A percentile compares a stretch with the other conserved stretches of the same genome.
Evolutionary conservation across 2,888 invertebrate species (phyloP).

Genomic region (Eutolmus rufibarbis): DNA sequence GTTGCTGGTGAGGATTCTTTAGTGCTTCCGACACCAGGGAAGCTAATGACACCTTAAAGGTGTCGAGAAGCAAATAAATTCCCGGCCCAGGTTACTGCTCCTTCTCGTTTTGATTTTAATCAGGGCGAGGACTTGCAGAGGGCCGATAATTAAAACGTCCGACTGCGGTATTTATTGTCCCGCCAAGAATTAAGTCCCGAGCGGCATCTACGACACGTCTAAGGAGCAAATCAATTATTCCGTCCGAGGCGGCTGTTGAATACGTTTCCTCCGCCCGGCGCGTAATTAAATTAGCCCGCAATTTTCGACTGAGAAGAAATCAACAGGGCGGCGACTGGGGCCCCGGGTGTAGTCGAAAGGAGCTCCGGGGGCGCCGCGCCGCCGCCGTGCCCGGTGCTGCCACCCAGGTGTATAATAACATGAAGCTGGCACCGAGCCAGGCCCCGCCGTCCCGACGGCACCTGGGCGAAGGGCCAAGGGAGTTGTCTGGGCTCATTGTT

Average conservation of each 20-base stretch:
- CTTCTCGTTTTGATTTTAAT: not conserved
- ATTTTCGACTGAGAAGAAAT: slow-evolving; percentile 24
- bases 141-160: not conserved
- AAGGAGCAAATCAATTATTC: slow-evolving; percentile 18
- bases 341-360: not conserved
- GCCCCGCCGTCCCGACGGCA: not conserved
- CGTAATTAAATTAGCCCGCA: slow-evolving; percentile 29
- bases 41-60: not conserved
- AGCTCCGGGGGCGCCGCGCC: no score
- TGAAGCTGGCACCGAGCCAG: slow-evolving; percentile 12
- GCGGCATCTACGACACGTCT: not conserved
- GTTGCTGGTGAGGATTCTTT: not conserved
- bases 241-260: not conserved
- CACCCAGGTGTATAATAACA: not conserved
- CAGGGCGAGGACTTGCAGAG: not conserved
- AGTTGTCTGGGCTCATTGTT: not conserved
- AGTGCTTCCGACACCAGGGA: not conserved
- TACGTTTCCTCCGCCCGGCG: not conserved
- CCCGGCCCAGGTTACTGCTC: not conserved
- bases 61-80: not conserved
- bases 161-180: not conserved
- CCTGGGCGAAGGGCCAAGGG: not conserved
- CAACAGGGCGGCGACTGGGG: slow-evolving; percentile 5
- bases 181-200: not conserved
- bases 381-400: not conserved